phyloP scores from a whole-genome alignment of 2,888 invertebrate species.

The Nymphalis urticae region DNA sequence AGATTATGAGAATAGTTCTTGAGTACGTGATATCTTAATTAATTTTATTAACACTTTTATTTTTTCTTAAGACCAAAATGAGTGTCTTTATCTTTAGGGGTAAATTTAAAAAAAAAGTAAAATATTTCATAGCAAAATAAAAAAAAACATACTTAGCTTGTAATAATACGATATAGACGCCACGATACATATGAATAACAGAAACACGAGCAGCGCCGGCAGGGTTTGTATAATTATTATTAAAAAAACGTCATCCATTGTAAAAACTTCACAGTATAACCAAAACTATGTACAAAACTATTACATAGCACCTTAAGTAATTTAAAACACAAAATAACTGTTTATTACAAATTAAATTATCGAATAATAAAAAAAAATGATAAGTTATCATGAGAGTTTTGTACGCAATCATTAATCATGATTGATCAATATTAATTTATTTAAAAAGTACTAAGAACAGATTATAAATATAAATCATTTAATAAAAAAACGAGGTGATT shows the following conservation, averaged over 20 bases:
- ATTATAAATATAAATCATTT: too few species aligned
- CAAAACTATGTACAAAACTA: background rate
- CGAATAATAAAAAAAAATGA: background rate
- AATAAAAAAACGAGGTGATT: too few species aligned
- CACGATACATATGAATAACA: background rate
- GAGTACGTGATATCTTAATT: too few species aligned
- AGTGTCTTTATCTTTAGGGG: too few species aligned
- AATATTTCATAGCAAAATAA: too few species aligned
- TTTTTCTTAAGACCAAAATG: too few species aligned
- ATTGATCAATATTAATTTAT: background rate
- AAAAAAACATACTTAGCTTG: slow-evolving; percentile 1
- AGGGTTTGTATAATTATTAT: background rate
- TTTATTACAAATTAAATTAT: background rate
- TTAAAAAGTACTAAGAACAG: too few species aligned
- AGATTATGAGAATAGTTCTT: too few species aligned
- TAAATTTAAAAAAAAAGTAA: too few species aligned
- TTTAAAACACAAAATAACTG: background rate
- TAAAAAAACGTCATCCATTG: background rate
- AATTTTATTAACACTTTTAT: too few species aligned
- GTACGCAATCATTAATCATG: background rate
- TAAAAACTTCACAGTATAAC: slow-evolving; percentile 2
- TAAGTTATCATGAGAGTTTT: background rate
- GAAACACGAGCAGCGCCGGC: background rate
- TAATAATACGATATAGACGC: background rate
- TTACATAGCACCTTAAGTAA: background rate